Conservation (phyloP, 2,113 vertebrate genomes). For the Hypomesus transpacificus region DNA sequence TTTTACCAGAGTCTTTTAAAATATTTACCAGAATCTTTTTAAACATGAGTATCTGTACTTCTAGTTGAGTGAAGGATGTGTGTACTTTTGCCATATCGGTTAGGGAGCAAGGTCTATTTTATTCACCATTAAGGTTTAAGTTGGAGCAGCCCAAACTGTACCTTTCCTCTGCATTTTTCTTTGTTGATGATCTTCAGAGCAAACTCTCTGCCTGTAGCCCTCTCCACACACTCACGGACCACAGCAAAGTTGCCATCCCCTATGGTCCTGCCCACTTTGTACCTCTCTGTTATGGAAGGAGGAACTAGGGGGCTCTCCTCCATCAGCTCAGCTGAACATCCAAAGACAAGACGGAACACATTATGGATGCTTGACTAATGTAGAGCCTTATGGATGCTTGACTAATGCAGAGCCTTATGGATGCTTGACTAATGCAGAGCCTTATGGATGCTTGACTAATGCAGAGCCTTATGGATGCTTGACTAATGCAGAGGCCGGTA, state of each 20-base stretch:
- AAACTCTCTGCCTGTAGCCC: slow-evolving; percentile 91
- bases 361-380: not conserved
- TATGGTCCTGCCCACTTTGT: slow-evolving; percentile 93
- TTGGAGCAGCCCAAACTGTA: slow-evolving; percentile 56
- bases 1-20: too few relatives aligned
- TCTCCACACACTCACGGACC: slow-evolving; percentile 96
- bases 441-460: too few relatives aligned
- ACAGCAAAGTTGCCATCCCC: slow-evolving; percentile 97
- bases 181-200: slow-evolving; percentile 99
- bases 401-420: not conserved
- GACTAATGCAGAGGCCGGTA: not conserved
- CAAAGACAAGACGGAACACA: slow-evolving; percentile 1
- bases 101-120: too few relatives aligned
- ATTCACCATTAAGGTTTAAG: not conserved
- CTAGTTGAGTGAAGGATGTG: too few relatives aligned
- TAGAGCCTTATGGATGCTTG: too few relatives aligned
- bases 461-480: not conserved
- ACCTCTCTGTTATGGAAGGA: slow-evolving; percentile 87
- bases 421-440: not conserved
- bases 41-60: not conserved
- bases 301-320: slow-evolving; percentile 88
- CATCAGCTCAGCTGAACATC: slow-evolving; percentile 74
- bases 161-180: slow-evolving; percentile 96
- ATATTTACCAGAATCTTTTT: not conserved
- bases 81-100: too few relatives aligned